phyloP scores from a whole-genome alignment of 2,888 invertebrate species.

The Torymus auratus region DNA sequence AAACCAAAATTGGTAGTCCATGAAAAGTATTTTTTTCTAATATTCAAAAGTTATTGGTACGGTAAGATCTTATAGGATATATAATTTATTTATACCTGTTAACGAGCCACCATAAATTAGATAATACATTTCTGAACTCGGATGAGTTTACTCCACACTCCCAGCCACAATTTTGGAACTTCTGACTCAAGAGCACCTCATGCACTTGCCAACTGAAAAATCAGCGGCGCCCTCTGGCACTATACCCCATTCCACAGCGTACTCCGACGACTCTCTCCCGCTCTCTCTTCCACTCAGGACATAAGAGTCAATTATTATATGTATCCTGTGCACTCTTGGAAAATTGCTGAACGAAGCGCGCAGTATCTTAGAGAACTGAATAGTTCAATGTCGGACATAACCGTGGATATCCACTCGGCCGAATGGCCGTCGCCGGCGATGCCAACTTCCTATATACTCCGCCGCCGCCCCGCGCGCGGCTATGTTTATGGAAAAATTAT shows the following conservation, averaged over 20 bases:
- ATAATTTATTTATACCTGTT: too few relatives aligned
- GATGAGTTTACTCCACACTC: too few relatives aligned
- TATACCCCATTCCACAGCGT: not conserved
- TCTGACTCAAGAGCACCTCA: too few relatives aligned
- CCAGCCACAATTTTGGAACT: too few relatives aligned
- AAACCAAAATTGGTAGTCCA: too few relatives aligned
- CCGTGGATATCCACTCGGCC: conserved; percentile 64
- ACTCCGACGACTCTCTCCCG: too few relatives aligned
- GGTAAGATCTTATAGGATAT: too few relatives aligned
- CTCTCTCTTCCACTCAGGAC: not conserved
- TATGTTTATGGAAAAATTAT: conserved; percentile 70
- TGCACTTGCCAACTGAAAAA: conserved; percentile 32
- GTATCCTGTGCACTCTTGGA: conserved; percentile 64
- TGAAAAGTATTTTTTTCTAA: too few relatives aligned
- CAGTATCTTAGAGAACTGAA: conserved; percentile 68
- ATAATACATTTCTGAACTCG: too few relatives aligned
- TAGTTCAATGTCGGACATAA: conserved; percentile 64
- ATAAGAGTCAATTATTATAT: conserved; percentile 49
- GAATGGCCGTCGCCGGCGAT: conserved; percentile 62
- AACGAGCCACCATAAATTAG: too few relatives aligned
- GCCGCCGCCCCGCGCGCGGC: conserved; percentile 57
- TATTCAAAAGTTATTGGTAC: too few relatives aligned
- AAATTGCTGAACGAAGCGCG: conserved; percentile 68
- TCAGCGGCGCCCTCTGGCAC: conserved; percentile 54
- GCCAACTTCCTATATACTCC: conserved; percentile 60